Conservation (phyloP, 1,140 invertebrate species). For the Panagrolaimus sp. region DNA sequence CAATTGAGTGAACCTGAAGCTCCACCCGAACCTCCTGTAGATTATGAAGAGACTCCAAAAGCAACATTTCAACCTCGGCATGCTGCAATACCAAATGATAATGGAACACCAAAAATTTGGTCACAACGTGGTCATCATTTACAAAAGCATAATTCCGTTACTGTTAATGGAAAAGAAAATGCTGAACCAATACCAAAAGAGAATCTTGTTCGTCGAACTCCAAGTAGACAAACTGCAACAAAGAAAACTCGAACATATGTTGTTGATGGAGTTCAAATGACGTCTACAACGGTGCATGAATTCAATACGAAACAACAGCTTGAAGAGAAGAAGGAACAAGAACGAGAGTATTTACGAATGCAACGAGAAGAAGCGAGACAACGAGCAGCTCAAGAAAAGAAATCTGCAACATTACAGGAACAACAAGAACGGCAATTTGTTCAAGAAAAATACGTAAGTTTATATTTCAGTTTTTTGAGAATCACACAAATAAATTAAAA, state of each 20-base stretch:
- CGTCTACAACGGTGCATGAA: slow-evolving; percentile 56
- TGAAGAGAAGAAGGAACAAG: slow-evolving; percentile 48
- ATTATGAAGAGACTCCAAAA: slow-evolving; percentile 46
- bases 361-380: slow-evolving; percentile 56
- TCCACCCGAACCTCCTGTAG: slow-evolving; percentile 57
- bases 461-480: slow-evolving; percentile 13
- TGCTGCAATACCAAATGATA: background rate
- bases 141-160: background rate
- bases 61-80: slow-evolving; percentile 12
- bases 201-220: slow-evolving; percentile 22
- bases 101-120: slow-evolving; percentile 3
- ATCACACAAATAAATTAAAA: background rate
- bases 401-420: slow-evolving; percentile 39
- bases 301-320: slow-evolving; percentile 53
- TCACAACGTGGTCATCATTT: background rate
- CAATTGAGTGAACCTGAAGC: slow-evolving; percentile 25
- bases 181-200: slow-evolving; percentile 1
- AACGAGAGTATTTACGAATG: slow-evolving; percentile 55
- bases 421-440: slow-evolving; percentile 47
- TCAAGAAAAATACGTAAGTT: slow-evolving; percentile 43
- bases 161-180: slow-evolving; percentile 10
- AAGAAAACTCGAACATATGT: slow-evolving; percentile 55
- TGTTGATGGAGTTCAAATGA: slow-evolving; percentile 53
- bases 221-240: slow-evolving; percentile 51
- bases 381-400: slow-evolving; percentile 38